Evolutionary conservation across 2,797 vertebrate species (phyloP).

Genomic region (Etheostoma nigrum): DNA sequence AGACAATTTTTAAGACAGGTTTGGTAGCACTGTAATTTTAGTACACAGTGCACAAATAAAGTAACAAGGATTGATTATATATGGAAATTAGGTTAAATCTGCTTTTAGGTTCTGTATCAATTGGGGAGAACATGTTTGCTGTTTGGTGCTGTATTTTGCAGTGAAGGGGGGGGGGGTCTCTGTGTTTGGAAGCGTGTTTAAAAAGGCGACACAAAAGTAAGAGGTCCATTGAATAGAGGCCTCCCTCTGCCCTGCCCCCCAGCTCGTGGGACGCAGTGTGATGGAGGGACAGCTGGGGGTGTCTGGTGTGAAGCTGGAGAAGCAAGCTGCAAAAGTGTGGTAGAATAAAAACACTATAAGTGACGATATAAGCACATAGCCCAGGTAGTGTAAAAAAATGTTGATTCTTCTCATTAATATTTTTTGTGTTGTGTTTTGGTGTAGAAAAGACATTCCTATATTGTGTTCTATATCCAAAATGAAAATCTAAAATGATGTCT

Average conservation of each 20-base stretch:
- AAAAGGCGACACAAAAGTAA: conserved; percentile 57
- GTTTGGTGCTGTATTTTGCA: conserved; percentile 16
- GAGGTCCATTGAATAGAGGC: conserved; percentile 55
- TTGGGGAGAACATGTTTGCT: background rate
- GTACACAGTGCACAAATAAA: background rate
- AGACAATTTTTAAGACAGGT: conserved; percentile 22
- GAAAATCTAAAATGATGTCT: conserved; percentile 5
- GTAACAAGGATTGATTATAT: background rate
- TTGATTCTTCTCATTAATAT: background rate
- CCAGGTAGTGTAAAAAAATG: background rate
- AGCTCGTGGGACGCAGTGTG: conserved; percentile 19
- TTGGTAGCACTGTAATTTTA: conserved; percentile 3
- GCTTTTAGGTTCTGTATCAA: background rate
- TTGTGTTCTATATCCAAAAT: conserved; percentile 15
- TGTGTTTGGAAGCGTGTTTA: conserved; percentile 16
- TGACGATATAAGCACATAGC: background rate
- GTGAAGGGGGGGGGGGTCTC: background rate
- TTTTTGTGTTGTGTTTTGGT: background rate
- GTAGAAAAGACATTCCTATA: background rate
- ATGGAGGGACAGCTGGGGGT: conserved; percentile 39
- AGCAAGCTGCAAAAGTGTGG: background rate
- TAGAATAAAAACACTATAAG: background rate
- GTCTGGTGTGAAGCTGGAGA: conserved; percentile 8
- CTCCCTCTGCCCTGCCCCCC: conserved; percentile 68
- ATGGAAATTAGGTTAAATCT: background rate